phyloP scores from a whole-genome alignment of 2,888 invertebrate genomes.

The Polyploca ridens region DNA sequence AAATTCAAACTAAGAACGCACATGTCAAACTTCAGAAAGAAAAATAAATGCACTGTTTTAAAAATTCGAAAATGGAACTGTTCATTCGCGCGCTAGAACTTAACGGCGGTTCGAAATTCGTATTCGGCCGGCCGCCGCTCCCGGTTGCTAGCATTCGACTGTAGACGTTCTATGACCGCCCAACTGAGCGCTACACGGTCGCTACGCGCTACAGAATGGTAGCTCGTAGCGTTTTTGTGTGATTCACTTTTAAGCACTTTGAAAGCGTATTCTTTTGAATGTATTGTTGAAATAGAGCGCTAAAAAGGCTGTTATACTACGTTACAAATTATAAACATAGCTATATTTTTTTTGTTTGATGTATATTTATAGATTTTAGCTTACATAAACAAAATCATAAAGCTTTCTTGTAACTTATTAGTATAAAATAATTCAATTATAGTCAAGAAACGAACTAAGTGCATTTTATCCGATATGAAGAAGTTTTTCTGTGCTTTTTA shows the following conservation, averaged over 20 bases:
- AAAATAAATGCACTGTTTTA: constrained; percentile 2
- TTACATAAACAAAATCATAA: too few species aligned
- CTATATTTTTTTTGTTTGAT: too few species aligned
- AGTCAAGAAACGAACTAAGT: too few species aligned
- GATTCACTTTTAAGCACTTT: constrained; percentile 8
- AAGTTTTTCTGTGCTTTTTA: too few species aligned
- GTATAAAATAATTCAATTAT: too few species aligned
- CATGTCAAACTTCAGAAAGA: neutral
- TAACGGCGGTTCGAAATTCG: constrained; percentile 10
- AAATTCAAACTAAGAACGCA: neutral
- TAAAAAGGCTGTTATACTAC: neutral
- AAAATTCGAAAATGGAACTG: constrained; percentile 6
- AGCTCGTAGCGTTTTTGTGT: constrained; percentile 8
- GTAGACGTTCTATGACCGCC: constrained; percentile 16
- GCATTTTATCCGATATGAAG: too few species aligned
- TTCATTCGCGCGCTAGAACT: constrained; percentile 13
- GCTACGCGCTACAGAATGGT: constrained; percentile 15
- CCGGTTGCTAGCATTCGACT: constrained; percentile 20
- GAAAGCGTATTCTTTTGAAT: neutral
- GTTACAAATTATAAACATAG: too few species aligned
- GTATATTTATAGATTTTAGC: too few species aligned
- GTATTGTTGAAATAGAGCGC: neutral
- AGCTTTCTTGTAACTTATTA: too few species aligned
- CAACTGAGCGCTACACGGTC: constrained; percentile 10
- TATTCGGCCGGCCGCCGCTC: constrained; percentile 20